Percentiles rank a stretch among this genome's conserved stretches.
Evolutionary conservation across 2,888 invertebrate genomes (phyloP).

Genomic region (Lithophane leautieri): DNA sequence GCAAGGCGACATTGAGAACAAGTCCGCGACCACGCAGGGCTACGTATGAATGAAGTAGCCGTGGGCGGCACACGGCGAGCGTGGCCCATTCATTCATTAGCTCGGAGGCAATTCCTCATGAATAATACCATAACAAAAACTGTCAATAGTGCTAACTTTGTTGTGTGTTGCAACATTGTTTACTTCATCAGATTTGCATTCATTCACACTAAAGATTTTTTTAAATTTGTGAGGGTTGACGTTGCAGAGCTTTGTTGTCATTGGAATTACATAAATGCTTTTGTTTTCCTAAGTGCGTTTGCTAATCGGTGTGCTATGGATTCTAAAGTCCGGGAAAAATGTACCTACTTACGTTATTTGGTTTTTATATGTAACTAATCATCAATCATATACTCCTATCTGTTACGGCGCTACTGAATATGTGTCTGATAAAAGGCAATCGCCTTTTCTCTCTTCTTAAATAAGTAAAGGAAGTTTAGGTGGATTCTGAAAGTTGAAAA

Average conservation of each 20-base stretch:
- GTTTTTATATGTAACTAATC: background rate
- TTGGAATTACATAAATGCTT: background rate
- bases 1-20: slow-evolving; percentile 80
- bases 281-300: background rate
- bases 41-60: slow-evolving; percentile 86
- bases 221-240: background rate
- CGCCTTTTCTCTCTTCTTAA: no score
- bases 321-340: background rate
- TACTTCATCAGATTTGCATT: slow-evolving; percentile 52
- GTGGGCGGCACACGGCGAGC: slow-evolving; percentile 83
- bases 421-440: background rate
- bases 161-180: slow-evolving; percentile 66
- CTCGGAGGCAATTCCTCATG: slow-evolving; percentile 87
- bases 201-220: background rate
- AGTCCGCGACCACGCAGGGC: slow-evolving; percentile 84
- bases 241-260: background rate
- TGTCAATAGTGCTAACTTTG: slow-evolving; percentile 80
- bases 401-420: background rate
- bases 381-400: background rate
- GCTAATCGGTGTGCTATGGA: background rate
- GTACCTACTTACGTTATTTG: background rate
- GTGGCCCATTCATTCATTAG: slow-evolving; percentile 88
- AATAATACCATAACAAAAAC: slow-evolving; percentile 88
- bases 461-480: background rate
- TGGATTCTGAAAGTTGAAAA: slow-evolving; percentile 33